Base-by-base conservation (phyloP, 2,888 invertebrate species). In the Yponomeuta sedellus region DNA sequence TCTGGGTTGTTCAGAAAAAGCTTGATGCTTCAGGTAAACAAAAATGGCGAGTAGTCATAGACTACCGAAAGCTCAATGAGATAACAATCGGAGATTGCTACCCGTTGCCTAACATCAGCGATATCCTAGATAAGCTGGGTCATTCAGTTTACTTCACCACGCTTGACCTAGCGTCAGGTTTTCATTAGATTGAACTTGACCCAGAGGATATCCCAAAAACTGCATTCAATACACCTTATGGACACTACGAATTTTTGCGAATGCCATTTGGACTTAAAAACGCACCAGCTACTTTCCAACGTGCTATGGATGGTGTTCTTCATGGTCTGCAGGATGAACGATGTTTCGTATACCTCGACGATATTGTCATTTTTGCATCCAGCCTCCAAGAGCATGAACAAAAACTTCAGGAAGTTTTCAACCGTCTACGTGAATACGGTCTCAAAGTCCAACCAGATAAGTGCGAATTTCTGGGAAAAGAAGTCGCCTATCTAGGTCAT, bases 301-400 rank as follows among this genome's bases (percentile, higher is more conserved):
- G 25, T 25, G 25, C 25, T 25, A 25, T 25, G 25, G 25, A 25
- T 25, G 25, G 25, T 25, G 25, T 25, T 25, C 25, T 25, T 25
- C 25, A 25, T 4, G 25, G 25, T 25, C 25, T 25, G 4, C 25
- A 25, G 25, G 4, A 4, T 25, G 25, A 25, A 25, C 25, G 25
- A 25, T 25, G 25, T 25, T 25, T 25, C 25, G 25, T 74, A 0
- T 79, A 75, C 67, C 67, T 76, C 34, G 78, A 79, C 67, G 77
- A 78, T 16, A 72, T 76, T 1, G 72, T 79, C 0, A 62, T 65
- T 2, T 71, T 73, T 40, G 72, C 75, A 1, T 71, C 73, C 16
- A 72, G 72, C 28, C 68, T 80, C 0, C 70, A 74, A 66, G 73
- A 77, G 66, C 78, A 80, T 34, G 71, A 72, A 19, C n/a, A 69